phyloP scores from a whole-genome alignment of 1,140 invertebrate species.

The Neodiprion fabricii region DNA sequence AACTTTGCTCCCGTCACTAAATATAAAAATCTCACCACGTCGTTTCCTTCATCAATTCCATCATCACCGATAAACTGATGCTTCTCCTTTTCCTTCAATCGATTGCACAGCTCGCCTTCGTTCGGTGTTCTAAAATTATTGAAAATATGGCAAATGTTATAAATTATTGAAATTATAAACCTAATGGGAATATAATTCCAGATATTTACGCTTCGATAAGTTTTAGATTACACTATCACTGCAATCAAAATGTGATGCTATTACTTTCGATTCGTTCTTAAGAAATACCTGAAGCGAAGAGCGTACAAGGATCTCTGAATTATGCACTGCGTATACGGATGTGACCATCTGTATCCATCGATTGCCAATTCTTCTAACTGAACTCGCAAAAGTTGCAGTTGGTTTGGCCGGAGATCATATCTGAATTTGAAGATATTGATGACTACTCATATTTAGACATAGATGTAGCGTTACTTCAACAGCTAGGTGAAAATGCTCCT shows the following conservation, averaged over 20 bases:
- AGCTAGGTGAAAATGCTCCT: no score
- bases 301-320: conserved; percentile 78
- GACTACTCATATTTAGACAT: conserved; percentile 1
- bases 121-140: background rate
- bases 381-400: conserved; percentile 70
- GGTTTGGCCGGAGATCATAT: conserved; percentile 69
- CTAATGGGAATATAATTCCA: no score
- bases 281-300: conserved; percentile 64
- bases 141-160: background rate
- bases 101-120: background rate
- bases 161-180: background rate
- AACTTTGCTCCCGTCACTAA: no score
- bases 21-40: background rate
- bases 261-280: background rate
- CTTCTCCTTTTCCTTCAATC: background rate
- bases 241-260: background rate
- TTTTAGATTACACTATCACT: background rate
- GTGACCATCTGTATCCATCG: conserved; percentile 79
- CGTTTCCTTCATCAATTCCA: conserved; percentile 5
- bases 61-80: background rate
- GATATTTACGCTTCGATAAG: background rate
- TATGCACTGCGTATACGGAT: conserved; percentile 83
- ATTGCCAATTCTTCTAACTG: conserved; percentile 73
- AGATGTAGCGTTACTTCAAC: no score
- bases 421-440: conserved; percentile 47